Base-by-base conservation (phyloP, 2,113 vertebrate species). In the Ceyx melanurus region DNA sequence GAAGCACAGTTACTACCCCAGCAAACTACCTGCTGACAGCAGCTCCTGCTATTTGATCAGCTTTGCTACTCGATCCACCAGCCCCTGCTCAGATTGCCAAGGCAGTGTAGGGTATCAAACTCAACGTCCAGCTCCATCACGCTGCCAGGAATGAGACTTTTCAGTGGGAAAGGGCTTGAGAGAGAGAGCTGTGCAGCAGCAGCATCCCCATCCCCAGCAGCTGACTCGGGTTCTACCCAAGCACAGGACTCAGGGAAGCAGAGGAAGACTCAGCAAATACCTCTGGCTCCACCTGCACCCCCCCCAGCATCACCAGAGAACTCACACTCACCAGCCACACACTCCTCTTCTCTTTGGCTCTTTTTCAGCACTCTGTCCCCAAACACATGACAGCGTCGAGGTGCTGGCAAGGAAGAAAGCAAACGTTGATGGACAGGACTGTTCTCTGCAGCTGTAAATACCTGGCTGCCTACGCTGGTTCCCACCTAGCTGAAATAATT, bases 381-480 rank as follows among this genome's bases (percentile, higher is more conserved):
- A 88, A 74, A 74, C 12, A 64, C 71, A 74, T 95, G 88, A 95
- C 91, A 79, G 82, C 51, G 48, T 91, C 81, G 96, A 64, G 3
- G 75, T 61, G 93, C 96, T 97, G 87, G 77, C 56, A 88, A 92
- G 92, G 74, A 88, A 94, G 60, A 95, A 84, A 73, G 76, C 35
- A 93, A 73, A 84, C 1, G 1, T 78, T 61, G 86, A 56, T 5
- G 48, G 72, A 60, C 40, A 56, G 57, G 48, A 33, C 42, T 92
- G 43, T 22, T 46, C 72, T 45, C 35, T 51, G 28, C 12, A 43
- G 28, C 45, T 75, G 61, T 13, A 66, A 84, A 73, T 33, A 42
- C 23, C 33, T 37, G 40, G 37, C 64, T 70, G 45, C 13, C 3
- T 48, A 10, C 5, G 5, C 6, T n/a, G 46, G 50, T 88, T 86